Percentiles rank a stretch among this genome's conserved stretches.
phyloP scores from a whole-genome alignment of 2,113 vertebrate genomes.

The Centrocercus urophasianus region DNA sequence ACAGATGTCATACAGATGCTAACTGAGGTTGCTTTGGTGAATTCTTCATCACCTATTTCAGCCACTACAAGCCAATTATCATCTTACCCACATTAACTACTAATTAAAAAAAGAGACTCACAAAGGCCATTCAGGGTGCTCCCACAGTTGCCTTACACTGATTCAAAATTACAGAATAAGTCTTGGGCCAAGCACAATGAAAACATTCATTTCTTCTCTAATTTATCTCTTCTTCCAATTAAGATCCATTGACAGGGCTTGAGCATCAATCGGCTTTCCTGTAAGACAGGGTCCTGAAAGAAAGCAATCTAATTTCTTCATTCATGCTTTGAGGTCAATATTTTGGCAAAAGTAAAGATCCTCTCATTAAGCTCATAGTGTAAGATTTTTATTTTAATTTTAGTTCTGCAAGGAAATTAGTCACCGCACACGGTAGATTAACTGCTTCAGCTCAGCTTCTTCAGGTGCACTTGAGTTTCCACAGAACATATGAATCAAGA shows the following conservation, averaged over 20 bases:
- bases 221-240: background rate
- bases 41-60: background rate
- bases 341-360: background rate
- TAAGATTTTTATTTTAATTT: conserved; percentile 36
- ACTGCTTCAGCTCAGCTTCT: conserved; percentile 27
- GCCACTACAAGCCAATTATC: background rate
- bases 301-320: background rate
- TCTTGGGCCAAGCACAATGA: background rate
- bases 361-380: background rate
- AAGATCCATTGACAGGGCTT: background rate
- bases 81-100: background rate
- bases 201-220: background rate
- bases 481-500: conserved; percentile 50
- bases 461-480: conserved; percentile 23
- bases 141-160: background rate
- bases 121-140: background rate
- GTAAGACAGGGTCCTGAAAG: background rate
- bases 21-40: background rate
- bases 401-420: conserved; percentile 55
- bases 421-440: conserved; percentile 35
- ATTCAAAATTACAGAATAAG: background rate
- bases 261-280: background rate
- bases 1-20: background rate
- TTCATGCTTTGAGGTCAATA: background rate
- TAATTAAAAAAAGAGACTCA: background rate